These are phyloP conservation scores for Litoditis marina DNA, from an alignment of 2,888 invertebrate species.

Conservation along the genomic window DNA sequence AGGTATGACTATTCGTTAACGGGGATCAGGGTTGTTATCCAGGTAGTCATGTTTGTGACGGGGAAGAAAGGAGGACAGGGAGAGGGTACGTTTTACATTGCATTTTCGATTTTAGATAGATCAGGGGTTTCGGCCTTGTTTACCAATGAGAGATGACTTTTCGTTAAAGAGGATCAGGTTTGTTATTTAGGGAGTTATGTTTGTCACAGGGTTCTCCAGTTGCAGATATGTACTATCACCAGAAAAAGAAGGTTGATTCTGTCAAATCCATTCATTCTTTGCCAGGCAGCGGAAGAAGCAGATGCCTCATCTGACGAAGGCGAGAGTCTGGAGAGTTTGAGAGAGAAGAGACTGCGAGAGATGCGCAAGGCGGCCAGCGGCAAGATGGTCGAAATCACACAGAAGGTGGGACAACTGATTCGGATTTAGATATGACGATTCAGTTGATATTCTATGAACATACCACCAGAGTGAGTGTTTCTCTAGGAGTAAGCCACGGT, in stretches of 20 bases:
- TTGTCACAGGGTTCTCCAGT: constrained; percentile 35
- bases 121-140: no score
- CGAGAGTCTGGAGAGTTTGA: constrained; percentile 47
- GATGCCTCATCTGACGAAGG: constrained; percentile 33
- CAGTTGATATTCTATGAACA: no score
- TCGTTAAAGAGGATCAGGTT: no score
- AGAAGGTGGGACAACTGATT: constrained; percentile 34
- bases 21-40: no score
- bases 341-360: constrained; percentile 41
- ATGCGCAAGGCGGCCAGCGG: constrained; percentile 37
- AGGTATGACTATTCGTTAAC: no score
- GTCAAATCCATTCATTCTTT: no score
- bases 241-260: background rate
- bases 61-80: constrained; percentile 32
- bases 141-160: no score
- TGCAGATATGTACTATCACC: background rate
- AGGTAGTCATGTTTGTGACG: no score
- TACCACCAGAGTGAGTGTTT: no score
- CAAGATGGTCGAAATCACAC: constrained; percentile 46
- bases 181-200: no score
- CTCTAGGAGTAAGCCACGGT: no score
- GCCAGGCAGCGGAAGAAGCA: constrained; percentile 15
- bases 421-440: background rate
- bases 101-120: no score
- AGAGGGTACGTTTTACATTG: constrained; percentile 11